Percentiles rank a stretch among this genome's conserved stretches.
These are phyloP conservation scores for Hapalemur alaotrensis DNA, from an alignment of 2,797 vertebrate genomes.

Conservation along the genomic window DNA sequence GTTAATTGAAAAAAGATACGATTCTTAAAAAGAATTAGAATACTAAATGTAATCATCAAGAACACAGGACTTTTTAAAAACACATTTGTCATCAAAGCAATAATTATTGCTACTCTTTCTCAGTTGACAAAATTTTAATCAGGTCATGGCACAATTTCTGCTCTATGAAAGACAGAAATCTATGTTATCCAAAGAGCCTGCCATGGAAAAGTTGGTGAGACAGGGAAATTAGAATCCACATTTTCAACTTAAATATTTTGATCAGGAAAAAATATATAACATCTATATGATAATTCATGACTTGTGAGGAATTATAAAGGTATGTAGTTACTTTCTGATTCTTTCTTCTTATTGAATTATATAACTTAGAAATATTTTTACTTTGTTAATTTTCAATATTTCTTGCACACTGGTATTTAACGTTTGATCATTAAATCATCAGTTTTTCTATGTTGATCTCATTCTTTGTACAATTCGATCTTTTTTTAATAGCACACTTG, in stretches of 20 bases:
- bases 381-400: not conserved
- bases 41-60: not conserved
- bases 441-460: not conserved
- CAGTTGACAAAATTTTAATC: not conserved
- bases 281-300: not conserved
- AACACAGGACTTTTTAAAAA: not conserved
- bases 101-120: not conserved
- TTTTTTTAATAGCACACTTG: not conserved
- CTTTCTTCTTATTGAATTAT: not conserved
- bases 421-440: not conserved
- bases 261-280: not conserved
- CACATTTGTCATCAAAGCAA: not conserved
- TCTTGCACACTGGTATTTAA: not conserved
- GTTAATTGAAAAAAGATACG: not conserved
- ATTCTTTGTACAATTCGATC: not conserved
- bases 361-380: not conserved
- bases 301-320: not conserved
- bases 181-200: not conserved
- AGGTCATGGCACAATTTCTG: not conserved
- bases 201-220: not conserved
- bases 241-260: slow-evolving; percentile 2
- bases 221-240: not conserved
- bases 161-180: not conserved
- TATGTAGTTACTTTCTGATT: not conserved
- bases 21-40: not conserved